Conservation (phyloP, 2,888 invertebrate species). For the Synergus itoensis region DNA sequence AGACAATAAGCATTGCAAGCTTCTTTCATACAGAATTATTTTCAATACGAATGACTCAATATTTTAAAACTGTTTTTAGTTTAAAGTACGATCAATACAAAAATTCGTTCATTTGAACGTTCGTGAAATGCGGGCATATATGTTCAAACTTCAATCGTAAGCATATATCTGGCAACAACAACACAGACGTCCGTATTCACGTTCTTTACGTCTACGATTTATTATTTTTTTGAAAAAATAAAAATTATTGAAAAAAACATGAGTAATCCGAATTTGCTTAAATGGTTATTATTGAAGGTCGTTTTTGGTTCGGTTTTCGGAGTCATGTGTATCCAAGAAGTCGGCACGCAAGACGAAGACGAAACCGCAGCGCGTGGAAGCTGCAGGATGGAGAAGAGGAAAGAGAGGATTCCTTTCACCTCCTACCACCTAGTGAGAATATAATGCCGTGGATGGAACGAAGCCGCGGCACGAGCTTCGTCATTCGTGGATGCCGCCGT, state of each 20-base stretch:
- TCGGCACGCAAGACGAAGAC: slow-evolving; percentile 14
- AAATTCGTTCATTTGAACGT: too few relatives aligned
- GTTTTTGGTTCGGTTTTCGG: slow-evolving; percentile 20
- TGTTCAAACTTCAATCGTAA: neutral
- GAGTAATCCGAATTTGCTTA: neutral
- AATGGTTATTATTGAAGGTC: slow-evolving; percentile 5
- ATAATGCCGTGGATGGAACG: slow-evolving; percentile 55
- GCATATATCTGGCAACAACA: too few relatives aligned
- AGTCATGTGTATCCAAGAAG: slow-evolving; percentile 18
- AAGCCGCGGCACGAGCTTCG: slow-evolving; percentile 58
- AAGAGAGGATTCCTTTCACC: slow-evolving; percentile 59
- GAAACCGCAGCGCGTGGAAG: slow-evolving; percentile 25
- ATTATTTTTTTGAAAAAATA: too few relatives aligned
- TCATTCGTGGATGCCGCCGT: slow-evolving; percentile 44
- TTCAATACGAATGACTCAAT: too few relatives aligned
- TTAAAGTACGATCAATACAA: too few relatives aligned
- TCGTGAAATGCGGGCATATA: neutral
- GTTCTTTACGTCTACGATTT: too few relatives aligned
- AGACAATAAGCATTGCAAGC: neutral
- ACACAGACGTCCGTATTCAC: too few relatives aligned
- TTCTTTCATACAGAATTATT: too few relatives aligned
- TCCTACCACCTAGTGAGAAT: slow-evolving; percentile 50
- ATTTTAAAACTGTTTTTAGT: too few relatives aligned
- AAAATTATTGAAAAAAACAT: too few relatives aligned
- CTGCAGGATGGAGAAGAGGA: slow-evolving; percentile 15